A percentile compares a stretch with the other conserved stretches of the same genome.
phyloP scores from a whole-genome alignment of 2,797 vertebrate species.

The Agapornis canus region DNA sequence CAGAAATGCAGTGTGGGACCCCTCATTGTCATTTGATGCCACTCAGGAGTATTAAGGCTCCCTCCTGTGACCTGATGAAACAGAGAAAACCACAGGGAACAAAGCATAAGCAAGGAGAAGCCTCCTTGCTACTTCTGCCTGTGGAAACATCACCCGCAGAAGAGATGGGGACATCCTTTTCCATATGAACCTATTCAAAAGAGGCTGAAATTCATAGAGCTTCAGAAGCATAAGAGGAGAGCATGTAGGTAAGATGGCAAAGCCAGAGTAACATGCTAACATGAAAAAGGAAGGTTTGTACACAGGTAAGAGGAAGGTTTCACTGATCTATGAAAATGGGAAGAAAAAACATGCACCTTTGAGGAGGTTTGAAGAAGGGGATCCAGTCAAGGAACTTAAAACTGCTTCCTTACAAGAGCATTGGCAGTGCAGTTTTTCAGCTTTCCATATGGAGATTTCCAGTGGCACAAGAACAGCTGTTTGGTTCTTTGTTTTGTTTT shows the following conservation, averaged over 20 bases:
- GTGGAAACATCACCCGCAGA: not conserved
- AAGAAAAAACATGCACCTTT: not conserved
- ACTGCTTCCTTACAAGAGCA: not conserved
- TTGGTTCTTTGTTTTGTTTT: not conserved
- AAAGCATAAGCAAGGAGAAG: not conserved
- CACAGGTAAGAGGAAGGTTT: not conserved
- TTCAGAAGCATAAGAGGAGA: not conserved
- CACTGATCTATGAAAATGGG: not conserved
- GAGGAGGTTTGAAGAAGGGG: not conserved
- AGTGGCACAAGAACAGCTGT: not conserved
- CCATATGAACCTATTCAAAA: not conserved
- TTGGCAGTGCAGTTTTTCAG: not conserved
- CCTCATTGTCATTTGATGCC: not conserved
- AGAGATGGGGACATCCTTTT: not conserved
- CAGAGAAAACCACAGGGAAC: not conserved
- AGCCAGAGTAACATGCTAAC: not conserved
- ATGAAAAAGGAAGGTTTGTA: not conserved
- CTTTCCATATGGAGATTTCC: not conserved
- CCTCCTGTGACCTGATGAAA: not conserved
- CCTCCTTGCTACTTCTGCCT: not conserved
- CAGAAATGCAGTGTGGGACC: not conserved
- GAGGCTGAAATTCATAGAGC: not conserved
- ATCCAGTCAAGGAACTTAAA: not conserved
- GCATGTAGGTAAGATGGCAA: not conserved
- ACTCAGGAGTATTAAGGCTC: not conserved